A percentile compares a stretch with the other conserved stretches of the same genome.
These are phyloP conservation scores for Apostichopus japonicus DNA, from an alignment of 35 echinoderm and acorn worm species.

Conservation along the genomic window DNA sequence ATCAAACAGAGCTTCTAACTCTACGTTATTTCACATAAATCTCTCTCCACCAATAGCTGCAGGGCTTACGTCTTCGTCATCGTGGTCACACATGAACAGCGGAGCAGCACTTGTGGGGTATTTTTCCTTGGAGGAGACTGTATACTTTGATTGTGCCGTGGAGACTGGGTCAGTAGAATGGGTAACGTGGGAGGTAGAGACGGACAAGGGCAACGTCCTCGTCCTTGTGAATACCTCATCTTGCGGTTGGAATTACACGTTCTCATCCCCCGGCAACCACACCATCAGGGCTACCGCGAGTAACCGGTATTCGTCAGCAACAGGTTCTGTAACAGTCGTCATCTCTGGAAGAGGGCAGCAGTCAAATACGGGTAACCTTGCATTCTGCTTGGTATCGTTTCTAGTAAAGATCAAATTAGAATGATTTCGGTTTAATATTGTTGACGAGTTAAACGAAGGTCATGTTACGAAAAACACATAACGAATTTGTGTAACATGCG, in stretches of 20 bases:
- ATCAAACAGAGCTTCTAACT: too few species aligned
- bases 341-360: not conserved
- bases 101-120: too few species aligned
- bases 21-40: too few species aligned
- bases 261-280: not conserved
- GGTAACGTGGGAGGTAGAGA: not conserved
- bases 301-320: not conserved
- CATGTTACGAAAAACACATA: not conserved
- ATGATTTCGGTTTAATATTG: not conserved
- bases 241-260: slow-evolving; percentile 6
- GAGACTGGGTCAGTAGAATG: not conserved
- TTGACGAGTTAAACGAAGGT: not conserved
- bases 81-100: too few species aligned
- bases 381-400: not conserved
- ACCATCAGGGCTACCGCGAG: not conserved
- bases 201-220: not conserved
- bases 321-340: not conserved
- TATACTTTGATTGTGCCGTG: not conserved
- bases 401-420: not conserved
- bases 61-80: too few species aligned
- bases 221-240: not conserved
- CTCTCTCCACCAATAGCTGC: too few species aligned
- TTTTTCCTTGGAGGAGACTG: not conserved
- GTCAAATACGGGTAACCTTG: not conserved
- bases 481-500: not conserved